phyloP scores from a whole-genome alignment of 1,140 invertebrate genomes.

The Gonioctena quinquepunctata region DNA sequence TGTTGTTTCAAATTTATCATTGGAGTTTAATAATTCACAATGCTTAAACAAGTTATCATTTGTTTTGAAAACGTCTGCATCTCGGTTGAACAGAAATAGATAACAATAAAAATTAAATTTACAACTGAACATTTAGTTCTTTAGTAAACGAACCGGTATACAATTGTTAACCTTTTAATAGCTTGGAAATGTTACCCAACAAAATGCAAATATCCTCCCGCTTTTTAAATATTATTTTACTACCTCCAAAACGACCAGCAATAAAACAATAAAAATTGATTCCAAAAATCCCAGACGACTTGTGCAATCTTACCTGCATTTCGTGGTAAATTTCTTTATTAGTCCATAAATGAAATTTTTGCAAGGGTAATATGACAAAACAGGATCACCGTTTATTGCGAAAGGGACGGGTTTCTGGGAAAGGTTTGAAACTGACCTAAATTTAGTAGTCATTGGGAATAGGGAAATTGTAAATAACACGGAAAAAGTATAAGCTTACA shows the following conservation, averaged over 20 bases:
- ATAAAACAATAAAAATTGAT: not conserved
- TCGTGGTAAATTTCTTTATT: not conserved
- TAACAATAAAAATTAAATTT: too few species aligned
- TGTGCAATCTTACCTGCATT: not conserved
- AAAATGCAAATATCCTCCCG: not conserved
- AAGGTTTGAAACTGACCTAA: not conserved
- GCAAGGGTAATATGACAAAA: not conserved
- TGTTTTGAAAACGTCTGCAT: too few species aligned
- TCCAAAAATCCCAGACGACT: not conserved
- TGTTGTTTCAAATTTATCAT: too few species aligned
- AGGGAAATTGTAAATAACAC: too few species aligned
- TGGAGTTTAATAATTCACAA: too few species aligned
- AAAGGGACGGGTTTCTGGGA: not conserved
- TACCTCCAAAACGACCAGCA: not conserved
- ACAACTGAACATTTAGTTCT: not conserved
- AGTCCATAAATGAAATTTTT: not conserved
- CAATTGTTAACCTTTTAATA: not conserved
- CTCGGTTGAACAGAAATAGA: too few species aligned
- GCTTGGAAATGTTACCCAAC: not conserved
- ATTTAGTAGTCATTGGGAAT: not conserved
- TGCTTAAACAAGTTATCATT: too few species aligned
- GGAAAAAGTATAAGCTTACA: too few species aligned
- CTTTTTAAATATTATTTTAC: not conserved
- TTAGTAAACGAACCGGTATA: not conserved
- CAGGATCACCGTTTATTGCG: not conserved